These are phyloP conservation scores for Drosophila punjabiensis DNA, from an alignment of 1,140 invertebrate species.

Conservation along the genomic window DNA sequence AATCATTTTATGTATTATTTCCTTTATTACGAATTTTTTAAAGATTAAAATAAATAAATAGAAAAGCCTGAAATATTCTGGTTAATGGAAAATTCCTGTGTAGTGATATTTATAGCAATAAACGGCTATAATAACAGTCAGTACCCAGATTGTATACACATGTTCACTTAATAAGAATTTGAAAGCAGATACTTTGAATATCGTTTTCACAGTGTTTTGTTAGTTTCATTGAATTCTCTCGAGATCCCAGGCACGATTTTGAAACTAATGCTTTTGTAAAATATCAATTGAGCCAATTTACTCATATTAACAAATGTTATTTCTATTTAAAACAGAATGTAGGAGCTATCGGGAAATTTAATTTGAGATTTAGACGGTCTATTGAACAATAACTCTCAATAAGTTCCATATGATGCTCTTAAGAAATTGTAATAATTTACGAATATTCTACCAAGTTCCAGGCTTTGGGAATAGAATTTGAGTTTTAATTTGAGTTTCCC, in stretches of 20 bases:
- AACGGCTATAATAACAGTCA: not conserved
- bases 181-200: not conserved
- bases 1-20: not conserved
- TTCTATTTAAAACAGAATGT: not conserved
- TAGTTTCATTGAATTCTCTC: not conserved
- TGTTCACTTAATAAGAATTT: not conserved
- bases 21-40: not conserved
- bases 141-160: not conserved
- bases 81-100: not conserved
- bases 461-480: no score
- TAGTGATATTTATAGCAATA: not conserved
- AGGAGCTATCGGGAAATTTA: not conserved
- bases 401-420: no score
- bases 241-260: not conserved
- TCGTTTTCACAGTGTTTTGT: not conserved
- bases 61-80: not conserved
- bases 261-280: not conserved
- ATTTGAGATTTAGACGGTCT: not conserved
- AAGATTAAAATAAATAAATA: not conserved
- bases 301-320: not conserved
- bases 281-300: no score
- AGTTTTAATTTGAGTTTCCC: not conserved
- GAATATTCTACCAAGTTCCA: not conserved
- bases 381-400: not conserved
- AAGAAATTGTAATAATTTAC: not conserved